Evolutionary conservation across 2,113 vertebrate species (phyloP).

Genomic region (Ivindomyrus marchei): DNA sequence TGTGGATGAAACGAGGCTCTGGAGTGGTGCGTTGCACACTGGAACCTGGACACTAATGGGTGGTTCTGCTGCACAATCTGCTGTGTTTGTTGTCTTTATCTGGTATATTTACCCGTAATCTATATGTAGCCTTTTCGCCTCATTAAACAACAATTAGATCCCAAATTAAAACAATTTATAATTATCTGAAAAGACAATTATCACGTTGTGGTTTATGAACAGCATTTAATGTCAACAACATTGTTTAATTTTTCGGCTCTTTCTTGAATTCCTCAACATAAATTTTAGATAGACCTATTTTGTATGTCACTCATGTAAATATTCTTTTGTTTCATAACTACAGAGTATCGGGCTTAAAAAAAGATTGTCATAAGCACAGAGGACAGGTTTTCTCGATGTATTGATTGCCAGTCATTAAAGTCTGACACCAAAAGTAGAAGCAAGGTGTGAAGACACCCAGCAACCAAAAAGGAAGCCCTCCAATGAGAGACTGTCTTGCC

Average conservation of each 20-base stretch:
- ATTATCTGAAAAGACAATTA: neutral
- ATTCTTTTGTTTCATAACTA: neutral
- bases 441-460: neutral
- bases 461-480: neutral
- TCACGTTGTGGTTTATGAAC: neutral
- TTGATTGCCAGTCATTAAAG: neutral
- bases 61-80: neutral
- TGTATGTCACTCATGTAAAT: neutral
- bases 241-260: neutral
- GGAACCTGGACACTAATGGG: neutral
- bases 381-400: neutral
- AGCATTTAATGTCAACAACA: neutral
- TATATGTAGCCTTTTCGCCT: neutral
- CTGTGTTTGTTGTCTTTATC: neutral
- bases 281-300: neutral
- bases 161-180: slow-evolving; percentile 2
- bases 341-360: neutral
- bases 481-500: slow-evolving; percentile 19
- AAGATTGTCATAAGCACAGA: neutral
- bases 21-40: slow-evolving; percentile 77
- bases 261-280: neutral
- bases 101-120: neutral
- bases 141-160: neutral
- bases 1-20: slow-evolving; percentile 98
- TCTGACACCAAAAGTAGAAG: neutral